A percentile compares a stretch with the other conserved stretches of the same genome.
Evolutionary conservation across 2,113 vertebrate genomes (phyloP).

Genomic region (Scomber scombrus): DNA sequence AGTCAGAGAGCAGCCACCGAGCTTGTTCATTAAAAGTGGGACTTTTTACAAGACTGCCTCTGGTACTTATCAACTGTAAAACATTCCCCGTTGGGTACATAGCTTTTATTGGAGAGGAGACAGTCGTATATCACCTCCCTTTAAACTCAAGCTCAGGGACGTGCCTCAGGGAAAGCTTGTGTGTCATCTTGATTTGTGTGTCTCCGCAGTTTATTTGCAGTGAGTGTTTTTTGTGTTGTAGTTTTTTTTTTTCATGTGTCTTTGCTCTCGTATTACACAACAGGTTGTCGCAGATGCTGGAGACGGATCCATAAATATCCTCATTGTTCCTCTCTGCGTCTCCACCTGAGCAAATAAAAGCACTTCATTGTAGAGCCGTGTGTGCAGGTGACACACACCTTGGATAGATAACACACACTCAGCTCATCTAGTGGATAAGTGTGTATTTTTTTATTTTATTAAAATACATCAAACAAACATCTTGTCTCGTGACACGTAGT

Average conservation of each 20-base stretch:
- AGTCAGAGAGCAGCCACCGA: conserved; percentile 25
- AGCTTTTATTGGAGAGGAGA: conserved; percentile 45
- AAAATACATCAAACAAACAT: background rate
- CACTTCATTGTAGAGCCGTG: background rate
- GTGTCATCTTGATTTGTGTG: conserved; percentile 56
- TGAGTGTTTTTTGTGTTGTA: background rate
- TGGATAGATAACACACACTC: too few species aligned
- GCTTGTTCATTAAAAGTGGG: conserved; percentile 44
- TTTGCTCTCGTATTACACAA: conserved; percentile 40
- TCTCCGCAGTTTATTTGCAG: conserved; percentile 10
- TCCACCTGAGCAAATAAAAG: conserved; percentile 3
- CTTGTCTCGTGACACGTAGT: background rate
- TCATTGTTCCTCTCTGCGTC: background rate
- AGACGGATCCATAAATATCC: conserved; percentile 28
- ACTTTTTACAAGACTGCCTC: conserved; percentile 45
- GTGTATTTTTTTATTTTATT: background rate
- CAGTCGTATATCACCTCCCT: conserved; percentile 35
- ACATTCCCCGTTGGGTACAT: conserved; percentile 18
- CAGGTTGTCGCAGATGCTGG: conserved; percentile 5
- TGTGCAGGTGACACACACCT: background rate
- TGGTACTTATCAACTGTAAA: conserved; percentile 51
- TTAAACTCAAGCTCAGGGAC: conserved; percentile 52
- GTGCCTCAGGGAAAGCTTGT: background rate
- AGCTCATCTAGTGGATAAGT: background rate
- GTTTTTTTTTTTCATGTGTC: background rate